These are phyloP conservation scores for Drosophila flavopinicola DNA, from an alignment of 2,888 invertebrate genomes.

Conservation along the genomic window DNA sequence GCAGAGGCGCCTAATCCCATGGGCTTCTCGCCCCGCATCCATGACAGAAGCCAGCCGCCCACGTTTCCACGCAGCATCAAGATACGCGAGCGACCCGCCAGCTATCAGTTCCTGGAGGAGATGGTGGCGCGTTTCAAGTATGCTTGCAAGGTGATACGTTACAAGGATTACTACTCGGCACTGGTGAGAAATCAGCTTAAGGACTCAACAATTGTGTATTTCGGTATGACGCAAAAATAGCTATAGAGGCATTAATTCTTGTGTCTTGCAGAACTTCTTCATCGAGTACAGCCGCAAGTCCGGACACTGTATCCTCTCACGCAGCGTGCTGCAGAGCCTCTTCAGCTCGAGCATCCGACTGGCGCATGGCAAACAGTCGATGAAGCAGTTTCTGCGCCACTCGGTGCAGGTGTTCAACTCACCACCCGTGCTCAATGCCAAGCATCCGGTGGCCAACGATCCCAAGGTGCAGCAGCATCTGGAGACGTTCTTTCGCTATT, in stretches of 20 bases:
- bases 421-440: conserved; percentile 93
- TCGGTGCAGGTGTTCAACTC: conserved; percentile 94
- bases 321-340: conserved; percentile 94
- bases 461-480: conserved; percentile 91
- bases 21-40: conserved; percentile 98
- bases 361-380: conserved; percentile 84
- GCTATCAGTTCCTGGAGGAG: conserved; percentile 91
- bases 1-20: conserved; percentile 90
- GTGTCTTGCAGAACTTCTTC: conserved; percentile 91
- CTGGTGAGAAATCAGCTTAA: too few species aligned
- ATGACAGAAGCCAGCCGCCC: conserved; percentile 97
- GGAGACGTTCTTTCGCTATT: conserved; percentile 94
- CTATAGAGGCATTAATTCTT: accelerated
- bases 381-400: conserved; percentile 93
- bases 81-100: conserved; percentile 89
- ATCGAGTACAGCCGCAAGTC: conserved; percentile 94
- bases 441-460: conserved; percentile 86
- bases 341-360: conserved; percentile 86
- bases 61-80: conserved; percentile 98
- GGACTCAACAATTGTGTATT: too few species aligned
- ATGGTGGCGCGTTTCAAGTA: conserved; percentile 92
- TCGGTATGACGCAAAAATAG: too few species aligned
- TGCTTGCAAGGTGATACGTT: conserved; percentile 92
- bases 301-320: conserved; percentile 95
- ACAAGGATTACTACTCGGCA: conserved; percentile 91